A percentile compares a stretch with the other conserved stretches of the same genome.
Evolutionary conservation across 2,113 vertebrate species (phyloP).

Genomic region (Tachysurus vachellii): DNA sequence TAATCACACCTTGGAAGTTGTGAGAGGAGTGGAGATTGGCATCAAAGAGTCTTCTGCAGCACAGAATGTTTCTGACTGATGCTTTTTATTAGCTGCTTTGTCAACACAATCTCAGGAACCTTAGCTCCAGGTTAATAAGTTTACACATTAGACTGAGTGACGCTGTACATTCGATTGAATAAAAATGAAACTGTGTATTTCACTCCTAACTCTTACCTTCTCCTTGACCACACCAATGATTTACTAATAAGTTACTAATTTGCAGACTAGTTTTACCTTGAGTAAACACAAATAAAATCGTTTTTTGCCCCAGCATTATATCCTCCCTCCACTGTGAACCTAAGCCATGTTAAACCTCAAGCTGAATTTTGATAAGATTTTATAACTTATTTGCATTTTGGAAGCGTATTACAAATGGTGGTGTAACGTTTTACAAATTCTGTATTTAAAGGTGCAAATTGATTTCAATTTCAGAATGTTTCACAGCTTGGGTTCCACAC

Average conservation of each 20-base stretch:
- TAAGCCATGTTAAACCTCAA: neutral
- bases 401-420: neutral
- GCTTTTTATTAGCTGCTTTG: neutral
- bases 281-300: neutral
- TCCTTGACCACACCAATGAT: neutral
- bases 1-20: slow-evolving; percentile 51
- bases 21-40: slow-evolving; percentile 48
- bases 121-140: neutral
- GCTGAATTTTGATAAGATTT: neutral
- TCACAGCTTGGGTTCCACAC: neutral
- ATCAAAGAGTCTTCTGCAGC: slow-evolving; percentile 49
- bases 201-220: neutral
- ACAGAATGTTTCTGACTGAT: neutral
- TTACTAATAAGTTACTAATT: neutral
- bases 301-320: neutral
- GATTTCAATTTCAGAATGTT: neutral
- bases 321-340: neutral
- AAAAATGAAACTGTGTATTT: neutral
- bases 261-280: neutral
- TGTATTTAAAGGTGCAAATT: too few relatives aligned
- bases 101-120: slow-evolving; percentile 3
- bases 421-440: neutral
- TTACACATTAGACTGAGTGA: neutral
- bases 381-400: neutral
- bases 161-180: neutral